phyloP scores from a whole-genome alignment of 64 coral and sea anemone genomes.

The Montipora foliosa region DNA sequence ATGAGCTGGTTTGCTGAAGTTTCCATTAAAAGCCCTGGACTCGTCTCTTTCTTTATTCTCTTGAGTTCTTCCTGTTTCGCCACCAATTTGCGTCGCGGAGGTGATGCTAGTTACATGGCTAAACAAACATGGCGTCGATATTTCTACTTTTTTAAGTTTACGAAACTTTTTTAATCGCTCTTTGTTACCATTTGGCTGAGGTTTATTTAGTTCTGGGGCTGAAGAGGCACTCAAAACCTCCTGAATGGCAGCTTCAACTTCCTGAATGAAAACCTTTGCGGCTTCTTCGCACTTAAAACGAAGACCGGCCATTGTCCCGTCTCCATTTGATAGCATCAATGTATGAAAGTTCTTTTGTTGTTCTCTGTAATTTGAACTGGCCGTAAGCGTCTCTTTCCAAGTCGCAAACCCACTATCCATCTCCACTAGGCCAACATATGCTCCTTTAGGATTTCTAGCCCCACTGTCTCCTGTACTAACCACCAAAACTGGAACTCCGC shows the following conservation, averaged over 20 bases:
- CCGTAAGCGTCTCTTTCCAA: slow-evolving; percentile 89
- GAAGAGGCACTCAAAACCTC: slow-evolving; percentile 60
- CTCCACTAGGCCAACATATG: slow-evolving; percentile 86
- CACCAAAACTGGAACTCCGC: slow-evolving; percentile 92
- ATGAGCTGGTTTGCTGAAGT: slow-evolving; percentile 41
- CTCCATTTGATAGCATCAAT: slow-evolving; percentile 78
- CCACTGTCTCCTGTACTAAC: slow-evolving; percentile 89
- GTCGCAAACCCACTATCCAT: slow-evolving; percentile 87
- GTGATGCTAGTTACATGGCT: slow-evolving; percentile 99
- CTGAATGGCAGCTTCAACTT: slow-evolving; percentile 72
- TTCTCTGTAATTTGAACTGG: slow-evolving; percentile 93
- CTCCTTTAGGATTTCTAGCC: slow-evolving; percentile 92
- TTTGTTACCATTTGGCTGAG: slow-evolving; percentile 65
- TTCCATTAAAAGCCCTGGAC: slow-evolving; percentile 35
- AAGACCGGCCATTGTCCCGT: slow-evolving; percentile 93
- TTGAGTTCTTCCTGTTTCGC: slow-evolving; percentile 31
- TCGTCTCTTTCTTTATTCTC: slow-evolving; percentile 31
- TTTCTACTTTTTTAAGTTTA: slow-evolving; percentile 98
- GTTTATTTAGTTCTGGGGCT: slow-evolving; percentile 75
- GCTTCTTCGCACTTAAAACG: slow-evolving; percentile 92
- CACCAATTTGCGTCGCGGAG: slow-evolving; percentile 70
- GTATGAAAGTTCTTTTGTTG: slow-evolving; percentile 97
- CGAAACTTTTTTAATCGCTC: slow-evolving; percentile 96
- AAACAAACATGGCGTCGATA: slow-evolving; percentile 98
- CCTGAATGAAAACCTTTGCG: slow-evolving; percentile 86